phyloP scores from a whole-genome alignment of 2,888 invertebrate species.

The Seladonia tumulorum region DNA sequence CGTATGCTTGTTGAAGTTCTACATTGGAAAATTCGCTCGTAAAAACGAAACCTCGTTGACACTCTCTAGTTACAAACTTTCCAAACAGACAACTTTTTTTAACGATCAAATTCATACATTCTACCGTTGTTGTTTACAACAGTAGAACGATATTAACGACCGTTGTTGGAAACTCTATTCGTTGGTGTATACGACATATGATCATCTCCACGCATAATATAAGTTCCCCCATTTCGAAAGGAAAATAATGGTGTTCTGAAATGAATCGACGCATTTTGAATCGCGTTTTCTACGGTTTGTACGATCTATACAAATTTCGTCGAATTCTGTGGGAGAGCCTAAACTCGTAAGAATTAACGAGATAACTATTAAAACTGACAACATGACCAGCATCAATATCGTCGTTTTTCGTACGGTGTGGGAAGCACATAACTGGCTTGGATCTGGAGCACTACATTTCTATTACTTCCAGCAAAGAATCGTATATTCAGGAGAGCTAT shows the following conservation, averaged over 20 bases:
- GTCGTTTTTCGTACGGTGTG: neutral
- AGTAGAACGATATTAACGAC: neutral
- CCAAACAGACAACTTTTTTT: neutral
- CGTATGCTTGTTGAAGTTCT: neutral
- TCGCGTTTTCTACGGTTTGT: no score
- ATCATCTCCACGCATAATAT: neutral
- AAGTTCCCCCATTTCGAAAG: neutral
- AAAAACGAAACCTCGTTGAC: neutral
- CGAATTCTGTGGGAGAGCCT: neutral
- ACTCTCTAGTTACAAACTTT: neutral
- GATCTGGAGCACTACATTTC: neutral
- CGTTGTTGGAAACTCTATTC: neutral
- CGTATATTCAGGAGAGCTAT: neutral
- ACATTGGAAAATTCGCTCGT: neutral
- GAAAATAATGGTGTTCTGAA: neutral
- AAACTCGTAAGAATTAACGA: neutral
- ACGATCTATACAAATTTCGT: no score
- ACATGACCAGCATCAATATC: neutral
- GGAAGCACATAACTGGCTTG: conserved; percentile 1
- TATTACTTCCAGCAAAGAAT: neutral
- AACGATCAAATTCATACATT: neutral
- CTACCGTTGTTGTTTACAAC: neutral
- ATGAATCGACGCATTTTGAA: no score
- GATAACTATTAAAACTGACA: neutral
- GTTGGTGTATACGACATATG: neutral